These are phyloP conservation scores for Acropora tenuis DNA, from an alignment of 64 coral and sea anemone genomes.

Conservation along the genomic window DNA sequence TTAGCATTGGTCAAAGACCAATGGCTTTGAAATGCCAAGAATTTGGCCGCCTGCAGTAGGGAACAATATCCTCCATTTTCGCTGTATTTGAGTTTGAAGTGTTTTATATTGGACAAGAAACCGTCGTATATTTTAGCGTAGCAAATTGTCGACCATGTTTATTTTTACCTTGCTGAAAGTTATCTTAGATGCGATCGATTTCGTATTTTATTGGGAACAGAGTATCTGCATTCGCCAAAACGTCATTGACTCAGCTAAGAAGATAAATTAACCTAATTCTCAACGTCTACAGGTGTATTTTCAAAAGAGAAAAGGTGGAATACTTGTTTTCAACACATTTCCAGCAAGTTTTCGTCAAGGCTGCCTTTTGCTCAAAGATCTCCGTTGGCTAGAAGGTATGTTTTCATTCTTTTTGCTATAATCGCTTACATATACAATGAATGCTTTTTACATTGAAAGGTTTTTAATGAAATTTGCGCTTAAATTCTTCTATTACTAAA, in stretches of 20 bases:
- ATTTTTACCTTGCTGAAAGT: slow-evolving; percentile 6
- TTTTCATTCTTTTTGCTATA: background rate
- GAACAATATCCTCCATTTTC: background rate
- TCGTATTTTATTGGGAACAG: background rate
- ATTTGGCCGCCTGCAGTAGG: background rate
- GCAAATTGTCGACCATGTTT: background rate
- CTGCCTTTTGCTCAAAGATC: background rate
- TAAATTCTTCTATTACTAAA: background rate
- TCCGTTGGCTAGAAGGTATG: background rate
- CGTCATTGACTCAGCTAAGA: background rate
- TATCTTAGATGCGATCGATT: slow-evolving; percentile 19
- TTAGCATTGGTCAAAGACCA: background rate
- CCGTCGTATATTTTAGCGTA: slow-evolving; percentile 6
- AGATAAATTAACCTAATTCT: background rate
- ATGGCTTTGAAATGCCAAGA: background rate
- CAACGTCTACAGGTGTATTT: background rate
- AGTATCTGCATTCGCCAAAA: background rate
- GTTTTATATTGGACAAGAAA: slow-evolving; percentile 21
- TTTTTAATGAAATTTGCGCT: background rate
- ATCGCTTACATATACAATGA: background rate
- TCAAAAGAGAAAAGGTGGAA: background rate
- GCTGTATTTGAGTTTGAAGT: background rate
- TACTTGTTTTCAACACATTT: background rate
- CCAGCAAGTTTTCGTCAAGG: background rate
- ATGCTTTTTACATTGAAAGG: background rate